Base-by-base conservation (phyloP, 1,140 invertebrate genomes). In the Bathynomus jamesi region DNA sequence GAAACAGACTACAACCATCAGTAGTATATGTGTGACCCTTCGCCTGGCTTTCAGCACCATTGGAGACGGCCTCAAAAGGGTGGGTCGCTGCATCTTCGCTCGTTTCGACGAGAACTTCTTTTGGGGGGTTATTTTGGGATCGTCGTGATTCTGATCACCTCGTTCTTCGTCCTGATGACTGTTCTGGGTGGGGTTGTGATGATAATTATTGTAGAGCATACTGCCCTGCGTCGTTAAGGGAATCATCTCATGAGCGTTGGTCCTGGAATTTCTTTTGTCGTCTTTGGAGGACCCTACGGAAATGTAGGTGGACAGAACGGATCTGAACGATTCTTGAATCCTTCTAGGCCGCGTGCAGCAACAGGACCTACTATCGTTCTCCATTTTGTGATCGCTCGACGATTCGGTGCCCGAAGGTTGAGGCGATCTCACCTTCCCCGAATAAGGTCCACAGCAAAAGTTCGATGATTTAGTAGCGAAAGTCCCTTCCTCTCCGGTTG, bases 1-100 rank as follows among this genome's bases (percentile, higher is more conserved):
- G 73, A 85, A 85, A 25, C 80, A 80, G 0, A 82, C 70, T 0
- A 85, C 79, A 0, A 85, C 80, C 4, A 80, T 79, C 0, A 85
- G 78, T 3, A 85, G 76, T 25, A 85, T 78, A 11, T 82, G 79
- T 53, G 84, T 82, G 5, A 84, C 83, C 28, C 81, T 81, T 7
- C 81, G 73, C 13, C 83, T 76, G 17, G 82, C 80, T 11, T 78
- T 76, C 7, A 82, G 71, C 0, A 81, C 79, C 10, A 76, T 65
- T 0, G 74, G 74, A 4, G 74, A 76, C 17, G 70, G 74, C 13
- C 70, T 67, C 21, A 76, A 61, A n/a, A 72, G 67, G 40, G 72
- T 53, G 13, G 40, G 40, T 17, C 40, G 40, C 13, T 53, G 40
- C 21, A 5, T 5, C 40, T 21, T 53, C 21, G 40, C 40, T 2